A percentile compares a stretch with the other conserved stretches of the same genome.
Evolutionary conservation across 1,140 invertebrate genomes (phyloP).

Genomic region (Papilio xuthus): DNA sequence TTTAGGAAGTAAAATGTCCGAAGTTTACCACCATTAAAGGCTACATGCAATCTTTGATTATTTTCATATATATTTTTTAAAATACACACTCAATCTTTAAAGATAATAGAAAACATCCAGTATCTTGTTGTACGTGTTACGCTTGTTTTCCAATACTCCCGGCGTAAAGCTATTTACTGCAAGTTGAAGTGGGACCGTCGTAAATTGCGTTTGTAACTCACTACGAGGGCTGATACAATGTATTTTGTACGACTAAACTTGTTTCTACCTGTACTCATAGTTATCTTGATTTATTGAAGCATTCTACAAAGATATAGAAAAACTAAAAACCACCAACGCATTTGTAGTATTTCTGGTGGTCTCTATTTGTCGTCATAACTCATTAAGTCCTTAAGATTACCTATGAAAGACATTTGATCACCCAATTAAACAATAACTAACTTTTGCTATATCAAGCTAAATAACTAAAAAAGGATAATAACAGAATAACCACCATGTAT

Average conservation of each 20-base stretch:
- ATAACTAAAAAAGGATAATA: background rate
- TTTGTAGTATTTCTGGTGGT: too few species aligned
- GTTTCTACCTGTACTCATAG: background rate
- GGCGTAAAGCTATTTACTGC: slow-evolving; percentile 37
- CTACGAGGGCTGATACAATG: slow-evolving; percentile 24
- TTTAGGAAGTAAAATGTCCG: too few species aligned
- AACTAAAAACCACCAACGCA: too few species aligned
- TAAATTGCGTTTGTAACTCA: slow-evolving; percentile 37
- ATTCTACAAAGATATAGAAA: too few species aligned
- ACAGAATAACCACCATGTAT: background rate
- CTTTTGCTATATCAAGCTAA: too few species aligned
- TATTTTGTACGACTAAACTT: slow-evolving; percentile 20
- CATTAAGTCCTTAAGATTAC: too few species aligned
- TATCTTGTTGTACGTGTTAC: background rate
- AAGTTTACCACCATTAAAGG: background rate
- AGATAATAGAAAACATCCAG: background rate
- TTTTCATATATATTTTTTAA: background rate
- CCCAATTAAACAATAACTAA: background rate
- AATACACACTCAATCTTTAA: background rate
- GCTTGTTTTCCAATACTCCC: slow-evolving; percentile 22
- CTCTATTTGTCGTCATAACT: too few species aligned
- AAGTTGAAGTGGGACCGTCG: slow-evolving; percentile 32
- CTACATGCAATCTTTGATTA: background rate
- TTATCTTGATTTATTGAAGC: slow-evolving; percentile 1
- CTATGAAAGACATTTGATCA: background rate